Evolutionary conservation across 2,888 invertebrate species (phyloP).

Genomic region (Dendrolimus houi): DNA sequence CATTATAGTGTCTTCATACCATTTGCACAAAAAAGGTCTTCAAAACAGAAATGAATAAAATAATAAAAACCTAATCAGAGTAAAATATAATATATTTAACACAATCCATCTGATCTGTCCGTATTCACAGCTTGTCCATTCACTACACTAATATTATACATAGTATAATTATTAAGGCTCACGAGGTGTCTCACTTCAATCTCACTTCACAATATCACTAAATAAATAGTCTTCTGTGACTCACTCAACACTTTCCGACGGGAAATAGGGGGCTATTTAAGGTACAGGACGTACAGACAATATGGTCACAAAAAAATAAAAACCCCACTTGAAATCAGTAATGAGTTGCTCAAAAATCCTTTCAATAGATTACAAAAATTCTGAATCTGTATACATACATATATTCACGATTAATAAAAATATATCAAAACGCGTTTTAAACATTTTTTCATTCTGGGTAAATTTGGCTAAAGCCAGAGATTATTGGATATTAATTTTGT

Average conservation of each 20-base stretch:
- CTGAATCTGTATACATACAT: too few relatives aligned
- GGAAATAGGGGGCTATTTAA: not conserved
- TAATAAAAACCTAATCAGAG: conserved; percentile 28
- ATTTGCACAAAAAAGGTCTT: conserved; percentile 47
- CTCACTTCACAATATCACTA: conserved; percentile 1
- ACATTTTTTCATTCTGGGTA: too few relatives aligned
- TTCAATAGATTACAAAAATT: too few relatives aligned
- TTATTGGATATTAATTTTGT: too few relatives aligned
- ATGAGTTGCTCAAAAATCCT: too few relatives aligned
- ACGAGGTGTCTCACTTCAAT: conserved; percentile 6
- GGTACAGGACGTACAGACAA: not conserved
- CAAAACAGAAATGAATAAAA: conserved; percentile 25
- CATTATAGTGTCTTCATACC: conserved; percentile 31
- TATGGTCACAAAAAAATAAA: not conserved
- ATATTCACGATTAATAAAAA: too few relatives aligned
- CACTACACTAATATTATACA: conserved; percentile 62
- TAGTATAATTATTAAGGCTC: conserved; percentile 65
- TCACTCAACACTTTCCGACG: not conserved
- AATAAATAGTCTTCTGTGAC: conserved; percentile 3
- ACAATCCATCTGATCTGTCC: conserved; percentile 42
- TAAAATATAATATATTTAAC: conserved; percentile 33
- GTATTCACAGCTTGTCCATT: conserved; percentile 49
- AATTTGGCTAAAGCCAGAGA: too few relatives aligned
- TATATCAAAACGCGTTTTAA: too few relatives aligned
- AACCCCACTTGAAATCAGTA: too few relatives aligned